Evolutionary conservation across 2,797 vertebrate genomes (phyloP), one percentile per base, ranked within the genome.

Genomic region (Astyanax mexicanus): DNA sequence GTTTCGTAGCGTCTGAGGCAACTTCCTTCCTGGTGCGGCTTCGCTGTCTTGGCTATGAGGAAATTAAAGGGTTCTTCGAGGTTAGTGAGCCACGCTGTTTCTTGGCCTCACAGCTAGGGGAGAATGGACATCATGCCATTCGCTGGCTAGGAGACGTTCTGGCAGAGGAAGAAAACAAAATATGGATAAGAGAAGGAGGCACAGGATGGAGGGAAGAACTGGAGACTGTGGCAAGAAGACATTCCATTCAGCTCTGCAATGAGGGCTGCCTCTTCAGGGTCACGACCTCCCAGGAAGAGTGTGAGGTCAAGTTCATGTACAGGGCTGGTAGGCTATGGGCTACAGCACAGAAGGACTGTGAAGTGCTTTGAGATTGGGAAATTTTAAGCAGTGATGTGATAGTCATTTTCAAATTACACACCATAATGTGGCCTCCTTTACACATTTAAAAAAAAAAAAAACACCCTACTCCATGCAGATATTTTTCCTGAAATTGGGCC

Each of bases 251-350:
- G 60, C 27, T 84, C 35, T 74, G 73, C 45, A 80, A 81, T 3
- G 75, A 73, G n/a, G 83, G 85, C 38, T 86, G 85, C 81, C 84
- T 83, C 57, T 87, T 89, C 25, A 81, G 49, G 9, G 76, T 89
- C 51, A 80, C 61, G 3, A 60, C 65, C 21, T 40, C 21, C 23
- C 76, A 71, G 25, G n/a, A 75, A 1, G 65, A 83, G 29, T 88
- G 86, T 11, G 71, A 84, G 58, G 77, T 89, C 23, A 88, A 76
- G 54, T 80, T 88, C 51, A 68, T 79, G 19, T 88, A 80, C 57
- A 85, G 71, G 49, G 72, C 52, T 11, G 69, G 80, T 17, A 73
- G 60, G 45, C 81, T 89, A 15, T 81, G 78, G 51, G 85, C 83
- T 29, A 51, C 7, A 6, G 35, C 81, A 0, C 78, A 84, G 44